Conservation (phyloP, 2,797 vertebrate genomes). For the Rhincodon typus region DNA sequence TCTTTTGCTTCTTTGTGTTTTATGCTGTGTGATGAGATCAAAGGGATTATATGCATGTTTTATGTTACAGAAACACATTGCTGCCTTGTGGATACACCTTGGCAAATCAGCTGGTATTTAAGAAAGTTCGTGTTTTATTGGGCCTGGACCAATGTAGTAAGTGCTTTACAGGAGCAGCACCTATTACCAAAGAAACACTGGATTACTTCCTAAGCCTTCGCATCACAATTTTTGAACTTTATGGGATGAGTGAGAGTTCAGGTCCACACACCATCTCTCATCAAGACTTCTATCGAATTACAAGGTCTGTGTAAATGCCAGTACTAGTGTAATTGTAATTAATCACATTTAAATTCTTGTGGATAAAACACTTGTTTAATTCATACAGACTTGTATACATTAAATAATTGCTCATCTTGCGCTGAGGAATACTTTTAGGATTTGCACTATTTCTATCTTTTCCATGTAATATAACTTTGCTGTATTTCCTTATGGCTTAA, state of each 20-base stretch:
- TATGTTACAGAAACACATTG: constrained; percentile 49
- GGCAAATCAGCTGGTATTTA: constrained; percentile 64
- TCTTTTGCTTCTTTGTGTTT: not conserved
- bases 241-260: constrained; percentile 70
- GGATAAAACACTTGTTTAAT: not conserved
- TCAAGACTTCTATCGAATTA: constrained; percentile 40
- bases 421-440: not conserved
- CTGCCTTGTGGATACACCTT: constrained; percentile 67
- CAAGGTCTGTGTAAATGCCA: constrained; percentile 42
- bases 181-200: constrained; percentile 66
- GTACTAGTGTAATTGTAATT: not conserved
- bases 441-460: not conserved
- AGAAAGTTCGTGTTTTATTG: constrained; percentile 55
- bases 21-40: not conserved
- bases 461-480: not conserved
- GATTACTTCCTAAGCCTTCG: constrained; percentile 72
- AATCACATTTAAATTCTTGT: not conserved
- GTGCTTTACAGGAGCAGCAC: constrained; percentile 63
- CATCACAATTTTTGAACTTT: constrained; percentile 60
- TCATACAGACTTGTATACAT: not conserved
- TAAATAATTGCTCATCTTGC: not conserved
- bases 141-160: constrained; percentile 62
- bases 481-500: not conserved
- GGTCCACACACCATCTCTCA: constrained; percentile 62
- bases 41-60: not conserved